phyloP scores from a whole-genome alignment of 2,888 invertebrate genomes.

The Trichogramma dendrolimi region DNA sequence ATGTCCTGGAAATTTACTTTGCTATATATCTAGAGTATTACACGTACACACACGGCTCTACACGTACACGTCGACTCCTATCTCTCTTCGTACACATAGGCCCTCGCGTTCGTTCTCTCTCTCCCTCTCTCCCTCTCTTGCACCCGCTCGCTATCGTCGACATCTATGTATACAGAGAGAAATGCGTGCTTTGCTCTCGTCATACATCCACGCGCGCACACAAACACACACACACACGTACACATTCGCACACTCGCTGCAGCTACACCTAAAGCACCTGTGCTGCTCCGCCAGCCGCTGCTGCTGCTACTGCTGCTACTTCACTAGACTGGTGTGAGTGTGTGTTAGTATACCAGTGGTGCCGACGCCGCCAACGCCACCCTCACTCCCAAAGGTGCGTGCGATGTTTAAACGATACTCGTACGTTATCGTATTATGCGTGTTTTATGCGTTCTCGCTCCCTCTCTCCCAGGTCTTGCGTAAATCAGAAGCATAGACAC shows the following conservation, averaged over 20 bases:
- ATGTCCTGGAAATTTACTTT: constrained; percentile 22
- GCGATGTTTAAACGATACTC: too few relatives aligned
- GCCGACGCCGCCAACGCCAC: too few relatives aligned
- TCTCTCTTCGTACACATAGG: neutral
- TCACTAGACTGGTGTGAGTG: too few relatives aligned
- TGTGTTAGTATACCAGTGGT: too few relatives aligned
- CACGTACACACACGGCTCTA: neutral
- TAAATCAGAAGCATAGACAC: too few relatives aligned
- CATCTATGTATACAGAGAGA: neutral
- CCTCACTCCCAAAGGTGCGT: too few relatives aligned
- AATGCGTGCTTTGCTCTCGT: neutral
- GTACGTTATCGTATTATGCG: too few relatives aligned
- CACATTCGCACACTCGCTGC: neutral
- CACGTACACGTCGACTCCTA: neutral
- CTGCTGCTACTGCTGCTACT: too few relatives aligned
- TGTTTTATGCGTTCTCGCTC: too few relatives aligned
- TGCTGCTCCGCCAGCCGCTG: too few relatives aligned
- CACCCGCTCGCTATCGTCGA: neutral
- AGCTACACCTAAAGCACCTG: too few relatives aligned
- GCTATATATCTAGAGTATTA: neutral
- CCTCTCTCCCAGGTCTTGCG: too few relatives aligned
- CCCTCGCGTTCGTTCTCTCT: neutral
- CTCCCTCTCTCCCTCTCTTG: neutral
- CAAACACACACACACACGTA: neutral
- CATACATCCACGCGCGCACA: neutral